Conservation (phyloP, 1,140 invertebrate species). For the Drosophila simulans region DNA sequence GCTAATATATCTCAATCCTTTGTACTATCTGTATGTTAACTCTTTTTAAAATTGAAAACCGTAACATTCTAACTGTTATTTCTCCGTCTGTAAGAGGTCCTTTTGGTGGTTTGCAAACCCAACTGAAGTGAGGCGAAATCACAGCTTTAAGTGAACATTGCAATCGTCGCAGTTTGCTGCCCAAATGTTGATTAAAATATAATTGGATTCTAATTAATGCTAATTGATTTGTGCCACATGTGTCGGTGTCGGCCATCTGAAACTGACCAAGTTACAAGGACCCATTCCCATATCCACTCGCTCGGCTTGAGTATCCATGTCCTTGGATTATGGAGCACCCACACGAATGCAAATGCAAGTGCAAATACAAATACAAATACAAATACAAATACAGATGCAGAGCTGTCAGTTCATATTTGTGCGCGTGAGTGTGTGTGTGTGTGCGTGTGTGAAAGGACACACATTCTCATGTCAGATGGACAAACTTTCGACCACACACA, state of each 20-base stretch:
- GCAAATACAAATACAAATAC: neutral
- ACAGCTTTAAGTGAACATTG: slow-evolving; percentile 5
- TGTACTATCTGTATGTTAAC: too few relatives aligned
- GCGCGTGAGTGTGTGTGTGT: neutral
- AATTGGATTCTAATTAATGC: slow-evolving; percentile 71
- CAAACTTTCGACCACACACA: slow-evolving; percentile 20
- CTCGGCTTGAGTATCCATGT: neutral
- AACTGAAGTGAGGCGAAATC: slow-evolving; percentile 14
- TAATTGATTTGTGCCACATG: slow-evolving; percentile 72
- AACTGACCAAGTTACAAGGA: slow-evolving; percentile 3
- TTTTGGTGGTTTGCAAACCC: neutral
- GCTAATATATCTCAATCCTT: too few relatives aligned
- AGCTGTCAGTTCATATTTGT: neutral
- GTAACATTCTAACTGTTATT: too few relatives aligned
- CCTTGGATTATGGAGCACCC: slow-evolving; percentile 12
- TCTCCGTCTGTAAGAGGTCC: too few relatives aligned
- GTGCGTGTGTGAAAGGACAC: neutral
- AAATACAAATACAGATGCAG: neutral
- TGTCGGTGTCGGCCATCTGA: slow-evolving; percentile 7
- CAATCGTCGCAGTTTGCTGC: slow-evolving; percentile 7
- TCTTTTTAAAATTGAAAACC: too few relatives aligned
- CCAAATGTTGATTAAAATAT: slow-evolving; percentile 73
- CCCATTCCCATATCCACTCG: too few relatives aligned
- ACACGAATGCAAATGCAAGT: neutral
- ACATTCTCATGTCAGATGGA: slow-evolving; percentile 22